Base-by-base conservation (phyloP, 2,113 vertebrate species). In the Psittacara wagleri region DNA sequence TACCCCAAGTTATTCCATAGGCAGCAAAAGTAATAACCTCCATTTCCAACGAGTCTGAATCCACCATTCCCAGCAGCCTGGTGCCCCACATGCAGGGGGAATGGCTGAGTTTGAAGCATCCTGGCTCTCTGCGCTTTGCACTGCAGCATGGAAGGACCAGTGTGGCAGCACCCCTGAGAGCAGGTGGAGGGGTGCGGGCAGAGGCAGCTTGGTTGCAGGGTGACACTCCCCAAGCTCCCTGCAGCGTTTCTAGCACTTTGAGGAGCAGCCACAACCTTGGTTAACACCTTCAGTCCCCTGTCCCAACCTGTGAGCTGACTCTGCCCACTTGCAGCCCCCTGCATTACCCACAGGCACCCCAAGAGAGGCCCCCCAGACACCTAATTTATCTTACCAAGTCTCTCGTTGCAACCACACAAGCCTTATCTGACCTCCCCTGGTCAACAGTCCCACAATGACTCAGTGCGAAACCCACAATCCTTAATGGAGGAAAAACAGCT, bases 171-270 rank as follows among this genome's bases (percentile, higher is more conserved):
- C n/a, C 22, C 17, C 7, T 0, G 37, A 18, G 17, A 76, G 16
- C 1, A 0, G 41, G 19, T 44, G 35, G 41, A 43, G 28, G 15
- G 22, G 17, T 75, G 70, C 0, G 1, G 19, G n/a, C 10, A 25
- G 46, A 61, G 8, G 61, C n/a, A 81, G 25, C 1, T 0, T 46
- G 37, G 39, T 10, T 59, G 49, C 33, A 59, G 16, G 29, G 37
- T 51, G 62, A 20, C 25, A 43, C 6, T 13, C 10, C 16, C 35
- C 3, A 3, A 7, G 13, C 5, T 18, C 49, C 49, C 44, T 48
- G 25, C 9, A 46, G 48, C 24, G 18, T 52, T 72, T 23, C n/a
- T 61, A 82, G 27, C 0, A 1, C 44, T 86, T 25, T 33, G 31
- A 54, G 43, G 44, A 59, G 22, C 29, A 77, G 39, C 13, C 29